Evolutionary conservation across 2,113 vertebrate species (phyloP), one percentile per base, ranked within the genome.

Genomic region (Arizona elegans): DNA sequence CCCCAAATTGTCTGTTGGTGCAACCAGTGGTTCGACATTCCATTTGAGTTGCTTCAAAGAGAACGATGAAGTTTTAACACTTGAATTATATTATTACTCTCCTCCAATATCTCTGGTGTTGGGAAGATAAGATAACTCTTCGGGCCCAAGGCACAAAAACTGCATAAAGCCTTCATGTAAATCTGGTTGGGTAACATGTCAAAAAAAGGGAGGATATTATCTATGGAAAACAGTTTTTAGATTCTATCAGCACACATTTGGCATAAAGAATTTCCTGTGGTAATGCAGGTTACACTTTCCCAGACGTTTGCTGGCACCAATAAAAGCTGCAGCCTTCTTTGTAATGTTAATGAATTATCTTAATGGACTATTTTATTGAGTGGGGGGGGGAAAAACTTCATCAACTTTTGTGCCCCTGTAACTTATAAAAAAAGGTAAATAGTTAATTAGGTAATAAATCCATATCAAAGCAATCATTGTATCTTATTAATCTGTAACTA

Each of bases 301-400:
- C 94, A 92, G 94, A 96, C 91, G 90, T 95, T 94, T 94, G 92
- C 92, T 65, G 91, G 96, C 95, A 96, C 96, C 96, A 50, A 96
- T 95, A 92, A 86, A 95, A 94, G 92, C 96, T 92, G 58, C 95
- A 96, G 90, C 88, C 88, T 90, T 95, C 94, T 97, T 96, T 96
- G 96, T 96, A 97, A 96, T 96, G 97, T 94, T 96, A 97, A 97
- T 97, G 96, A 97, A 97, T 97, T 97, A 97, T 97, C 97, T 97
- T 98, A 97, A 97, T 95, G 95, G 97, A 96, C 95, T 96, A 95
- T 95, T 97, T 95, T 95, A 96, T 38, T 43, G 75, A 19, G n/a
- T 93, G 95, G 70, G 94, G 95, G 96, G 96, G 94, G 95, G 8
- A 47, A 47, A 47, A 47, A 96, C 97, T 97, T 97, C 97, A 97